These are phyloP conservation scores for Phorcus lineatus DNA, from an alignment of 2,888 invertebrate species.

Conservation along the genomic window DNA sequence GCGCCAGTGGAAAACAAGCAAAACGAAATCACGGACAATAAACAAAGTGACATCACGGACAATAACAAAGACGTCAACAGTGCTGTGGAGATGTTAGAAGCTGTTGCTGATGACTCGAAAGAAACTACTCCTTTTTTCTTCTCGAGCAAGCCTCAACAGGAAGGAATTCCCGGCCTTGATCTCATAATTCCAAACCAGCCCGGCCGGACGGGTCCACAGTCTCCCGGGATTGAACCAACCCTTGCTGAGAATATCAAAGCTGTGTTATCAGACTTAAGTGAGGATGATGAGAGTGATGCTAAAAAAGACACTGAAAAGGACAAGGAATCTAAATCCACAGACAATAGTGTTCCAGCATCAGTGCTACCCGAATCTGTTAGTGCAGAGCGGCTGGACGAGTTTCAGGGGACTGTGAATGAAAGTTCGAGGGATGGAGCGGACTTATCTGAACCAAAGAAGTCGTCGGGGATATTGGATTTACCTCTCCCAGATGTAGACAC, in stretches of 20 bases:
- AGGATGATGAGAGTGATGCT: conserved; percentile 6
- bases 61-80: conserved; percentile 1
- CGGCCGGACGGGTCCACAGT: background rate
- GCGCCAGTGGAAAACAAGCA: conserved; percentile 2
- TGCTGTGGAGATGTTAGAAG: background rate
- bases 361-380: too few relatives aligned
- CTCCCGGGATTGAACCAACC: background rate
- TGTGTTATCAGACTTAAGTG: conserved; percentile 9
- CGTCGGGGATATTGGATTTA: conserved; percentile 12
- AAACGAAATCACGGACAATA: conserved; percentile 25
- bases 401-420: conserved; percentile 8
- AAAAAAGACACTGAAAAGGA: background rate
- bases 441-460: conserved; percentile 10
- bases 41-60: conserved; percentile 27
- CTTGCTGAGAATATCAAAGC: background rate
- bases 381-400: background rate
- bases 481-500: conserved; percentile 26
- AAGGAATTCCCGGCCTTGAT: conserved; percentile 26
- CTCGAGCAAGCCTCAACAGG: background rate
- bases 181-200: conserved; percentile 11
- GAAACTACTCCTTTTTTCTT: background rate
- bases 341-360: too few relatives aligned
- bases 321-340: too few relatives aligned
- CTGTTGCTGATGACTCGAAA: background rate
- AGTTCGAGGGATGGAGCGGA: conserved; percentile 18